Evolutionary conservation across 2,113 vertebrate species (phyloP).

Genomic region (Ageneiosus marmoratus): DNA sequence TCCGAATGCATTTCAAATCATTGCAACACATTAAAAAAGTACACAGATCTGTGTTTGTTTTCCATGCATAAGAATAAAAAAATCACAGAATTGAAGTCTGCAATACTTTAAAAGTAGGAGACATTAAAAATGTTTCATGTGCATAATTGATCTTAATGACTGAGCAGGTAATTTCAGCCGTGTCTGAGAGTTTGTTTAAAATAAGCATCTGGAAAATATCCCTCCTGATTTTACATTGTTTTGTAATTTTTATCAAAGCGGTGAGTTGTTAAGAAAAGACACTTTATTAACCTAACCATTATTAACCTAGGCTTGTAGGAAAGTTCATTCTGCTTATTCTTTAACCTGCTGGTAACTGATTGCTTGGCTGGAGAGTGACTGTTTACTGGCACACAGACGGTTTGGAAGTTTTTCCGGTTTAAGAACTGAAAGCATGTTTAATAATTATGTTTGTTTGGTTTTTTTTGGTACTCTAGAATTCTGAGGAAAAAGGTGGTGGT

Average conservation of each 20-base stretch:
- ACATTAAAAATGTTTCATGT: background rate
- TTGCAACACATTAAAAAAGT: background rate
- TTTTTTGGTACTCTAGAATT: conserved; percentile 57
- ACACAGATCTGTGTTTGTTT: background rate
- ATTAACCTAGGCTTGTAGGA: background rate
- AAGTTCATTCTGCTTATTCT: background rate
- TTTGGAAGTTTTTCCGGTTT: background rate
- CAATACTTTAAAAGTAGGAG: background rate
- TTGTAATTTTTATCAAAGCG: background rate
- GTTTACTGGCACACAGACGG: too few relatives aligned
- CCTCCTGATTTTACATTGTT: background rate
- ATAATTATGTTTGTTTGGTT: background rate
- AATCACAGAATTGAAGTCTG: background rate
- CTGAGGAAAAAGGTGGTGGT: conserved; percentile 63
- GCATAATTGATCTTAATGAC: background rate
- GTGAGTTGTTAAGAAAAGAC: background rate
- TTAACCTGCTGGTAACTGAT: background rate
- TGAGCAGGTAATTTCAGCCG: background rate
- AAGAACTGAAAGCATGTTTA: background rate
- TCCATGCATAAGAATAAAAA: background rate
- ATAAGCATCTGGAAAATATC: background rate
- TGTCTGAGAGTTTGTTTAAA: background rate
- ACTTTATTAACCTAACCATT: background rate
- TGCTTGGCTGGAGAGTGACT: too few relatives aligned
- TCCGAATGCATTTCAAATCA: background rate